Conservation (phyloP, 2,888 invertebrate genomes). For the Phanerotoma sp. region DNA sequence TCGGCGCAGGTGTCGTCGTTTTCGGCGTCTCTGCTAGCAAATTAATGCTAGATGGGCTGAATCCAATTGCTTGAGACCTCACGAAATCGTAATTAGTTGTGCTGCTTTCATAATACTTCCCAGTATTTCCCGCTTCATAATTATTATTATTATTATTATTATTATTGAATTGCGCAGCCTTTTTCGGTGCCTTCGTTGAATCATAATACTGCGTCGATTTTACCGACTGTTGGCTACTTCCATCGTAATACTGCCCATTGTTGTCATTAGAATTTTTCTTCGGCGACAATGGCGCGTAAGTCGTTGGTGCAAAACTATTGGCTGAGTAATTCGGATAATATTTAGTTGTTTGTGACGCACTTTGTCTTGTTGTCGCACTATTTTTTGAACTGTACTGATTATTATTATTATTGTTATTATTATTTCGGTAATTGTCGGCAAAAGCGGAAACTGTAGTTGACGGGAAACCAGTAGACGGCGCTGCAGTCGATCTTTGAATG, state of each 20-base stretch:
- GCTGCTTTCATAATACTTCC: slow-evolving; percentile 50
- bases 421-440: slow-evolving; percentile 41
- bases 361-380: slow-evolving; percentile 39
- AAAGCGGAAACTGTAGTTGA: slow-evolving; percentile 41
- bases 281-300: slow-evolving; percentile 53
- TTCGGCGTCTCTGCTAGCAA: slow-evolving; percentile 51
- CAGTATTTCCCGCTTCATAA: too few species aligned
- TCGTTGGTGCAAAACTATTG: slow-evolving; percentile 59
- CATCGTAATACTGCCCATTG: slow-evolving; percentile 42
- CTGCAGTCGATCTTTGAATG: slow-evolving; percentile 45
- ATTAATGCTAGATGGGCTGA: slow-evolving; percentile 54
- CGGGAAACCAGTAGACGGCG: slow-evolving; percentile 36
- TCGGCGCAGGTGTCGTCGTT: slow-evolving; percentile 50
- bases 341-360: slow-evolving; percentile 40
- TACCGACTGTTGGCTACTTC: slow-evolving; percentile 29
- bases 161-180: slow-evolving; percentile 46
- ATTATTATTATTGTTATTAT: slow-evolving; percentile 19
- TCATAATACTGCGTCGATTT: slow-evolving; percentile 44
- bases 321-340: slow-evolving; percentile 56
- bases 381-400: slow-evolving; percentile 24
- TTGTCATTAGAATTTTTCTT: slow-evolving; percentile 36
- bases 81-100: slow-evolving; percentile 46
- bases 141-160: slow-evolving; percentile 39
- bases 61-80: slow-evolving; percentile 50
- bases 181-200: slow-evolving; percentile 47